Evolutionary conservation across 2,113 vertebrate genomes (phyloP).

Genomic region (Trochalopteron elliotii): DNA sequence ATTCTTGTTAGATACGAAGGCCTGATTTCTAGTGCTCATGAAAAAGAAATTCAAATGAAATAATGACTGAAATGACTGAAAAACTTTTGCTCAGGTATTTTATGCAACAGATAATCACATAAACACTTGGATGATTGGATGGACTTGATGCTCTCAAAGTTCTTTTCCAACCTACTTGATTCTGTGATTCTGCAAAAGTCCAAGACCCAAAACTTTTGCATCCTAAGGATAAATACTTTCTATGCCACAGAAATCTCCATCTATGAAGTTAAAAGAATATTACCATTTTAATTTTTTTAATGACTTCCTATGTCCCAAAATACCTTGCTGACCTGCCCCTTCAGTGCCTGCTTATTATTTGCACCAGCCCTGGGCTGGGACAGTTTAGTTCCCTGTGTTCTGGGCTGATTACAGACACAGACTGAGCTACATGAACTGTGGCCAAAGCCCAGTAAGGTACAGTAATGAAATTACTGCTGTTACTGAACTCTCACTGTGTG

Average conservation of each 20-base stretch:
- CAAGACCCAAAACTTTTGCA: background rate
- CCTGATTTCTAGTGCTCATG: background rate
- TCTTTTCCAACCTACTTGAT: background rate
- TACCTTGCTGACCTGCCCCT: background rate
- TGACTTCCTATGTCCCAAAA: background rate
- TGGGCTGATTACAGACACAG: background rate
- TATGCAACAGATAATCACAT: background rate
- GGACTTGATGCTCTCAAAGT: background rate
- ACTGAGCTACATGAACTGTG: background rate
- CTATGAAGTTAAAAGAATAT: background rate
- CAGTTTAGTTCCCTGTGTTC: background rate
- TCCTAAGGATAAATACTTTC: background rate
- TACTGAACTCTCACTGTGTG: background rate
- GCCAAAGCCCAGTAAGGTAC: background rate
- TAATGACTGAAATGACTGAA: accelerated
- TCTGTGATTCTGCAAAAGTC: background rate
- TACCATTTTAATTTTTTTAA: background rate
- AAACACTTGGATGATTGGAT: background rate
- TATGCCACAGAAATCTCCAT: background rate
- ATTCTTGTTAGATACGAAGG: background rate
- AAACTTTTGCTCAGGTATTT: background rate
- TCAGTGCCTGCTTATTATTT: background rate
- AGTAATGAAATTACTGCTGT: background rate
- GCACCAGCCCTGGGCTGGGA: background rate
- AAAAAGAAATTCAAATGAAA: background rate